Percentiles rank a stretch among this genome's conserved stretches.
These are phyloP conservation scores for Deilephila elpenor DNA, from an alignment of 2,888 invertebrate species.

Conservation along the genomic window DNA sequence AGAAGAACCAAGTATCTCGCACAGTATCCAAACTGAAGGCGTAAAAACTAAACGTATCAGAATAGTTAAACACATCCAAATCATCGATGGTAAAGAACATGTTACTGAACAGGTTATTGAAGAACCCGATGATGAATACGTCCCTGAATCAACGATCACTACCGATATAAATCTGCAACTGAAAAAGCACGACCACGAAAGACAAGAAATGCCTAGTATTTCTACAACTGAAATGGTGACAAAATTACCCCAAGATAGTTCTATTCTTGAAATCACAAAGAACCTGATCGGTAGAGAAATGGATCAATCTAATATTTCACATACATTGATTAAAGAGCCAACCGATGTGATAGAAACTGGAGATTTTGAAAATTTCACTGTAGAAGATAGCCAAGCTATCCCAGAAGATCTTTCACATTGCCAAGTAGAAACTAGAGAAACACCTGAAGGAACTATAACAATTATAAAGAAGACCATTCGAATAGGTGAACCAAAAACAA, in stretches of 20 bases:
- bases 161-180: constrained; percentile 62
- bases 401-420: neutral
- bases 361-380: neutral
- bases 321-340: constrained; percentile 31
- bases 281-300: constrained; percentile 47
- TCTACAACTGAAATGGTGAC: constrained; percentile 34
- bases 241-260: constrained; percentile 11
- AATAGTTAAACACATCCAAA: constrained; percentile 88
- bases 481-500: constrained; percentile 32
- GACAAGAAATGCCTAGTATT: constrained; percentile 34
- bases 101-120: constrained; percentile 91
- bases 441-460: constrained; percentile 32
- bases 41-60: constrained; percentile 72
- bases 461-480: constrained; percentile 31
- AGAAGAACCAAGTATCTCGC: constrained; percentile 79
- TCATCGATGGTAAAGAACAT: constrained; percentile 92
- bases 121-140: constrained; percentile 86
- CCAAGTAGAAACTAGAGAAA: constrained; percentile 7
- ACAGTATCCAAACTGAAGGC: constrained; percentile 62
- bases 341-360: neutral
- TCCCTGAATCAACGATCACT: constrained; percentile 61
- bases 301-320: constrained; percentile 37
- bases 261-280: constrained; percentile 39
- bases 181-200: constrained; percentile 37
- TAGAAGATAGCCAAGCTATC: neutral